Evolutionary conservation across 1,140 invertebrate genomes (phyloP).

Genomic region (Leguminivora glycinivorella): DNA sequence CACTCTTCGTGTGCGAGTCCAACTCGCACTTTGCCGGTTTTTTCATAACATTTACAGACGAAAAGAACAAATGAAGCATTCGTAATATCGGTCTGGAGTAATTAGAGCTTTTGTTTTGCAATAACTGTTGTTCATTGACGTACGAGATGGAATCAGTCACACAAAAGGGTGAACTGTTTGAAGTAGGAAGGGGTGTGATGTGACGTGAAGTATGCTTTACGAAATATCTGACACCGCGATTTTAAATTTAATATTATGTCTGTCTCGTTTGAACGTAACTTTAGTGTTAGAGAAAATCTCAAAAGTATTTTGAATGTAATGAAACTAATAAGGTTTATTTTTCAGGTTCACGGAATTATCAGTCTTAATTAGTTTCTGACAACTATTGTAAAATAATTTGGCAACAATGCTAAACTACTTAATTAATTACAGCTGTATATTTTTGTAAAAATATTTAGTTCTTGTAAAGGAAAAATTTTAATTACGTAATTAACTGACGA

Average conservation of each 20-base stretch:
- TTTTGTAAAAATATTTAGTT: slow-evolving; percentile 37
- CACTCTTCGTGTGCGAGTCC: no score
- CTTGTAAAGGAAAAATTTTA: slow-evolving; percentile 48
- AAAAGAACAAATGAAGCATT: slow-evolving; percentile 27
- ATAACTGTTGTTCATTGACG: slow-evolving; percentile 22
- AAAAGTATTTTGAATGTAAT: not conserved
- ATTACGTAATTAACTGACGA: slow-evolving; percentile 67
- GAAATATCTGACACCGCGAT: not conserved
- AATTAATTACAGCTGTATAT: slow-evolving; percentile 36
- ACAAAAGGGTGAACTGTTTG: slow-evolving; percentile 21
- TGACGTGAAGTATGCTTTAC: not conserved
- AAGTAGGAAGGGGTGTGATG: not conserved
- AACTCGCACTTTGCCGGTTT: no score
- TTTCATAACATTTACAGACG: slow-evolving; percentile 23
- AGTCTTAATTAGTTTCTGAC: not conserved
- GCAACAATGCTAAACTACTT: slow-evolving; percentile 35
- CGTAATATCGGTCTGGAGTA: slow-evolving; percentile 25
- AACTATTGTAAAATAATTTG: not conserved
- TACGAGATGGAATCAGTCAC: slow-evolving; percentile 19
- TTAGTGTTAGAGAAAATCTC: not conserved
- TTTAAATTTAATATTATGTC: not conserved
- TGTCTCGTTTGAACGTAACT: not conserved
- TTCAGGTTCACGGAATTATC: not conserved
- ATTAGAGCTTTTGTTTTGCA: slow-evolving; percentile 25
- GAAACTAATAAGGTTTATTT: not conserved